phyloP scores from a whole-genome alignment of 2,797 vertebrate species.

The Lagorchestes hirsutus region DNA sequence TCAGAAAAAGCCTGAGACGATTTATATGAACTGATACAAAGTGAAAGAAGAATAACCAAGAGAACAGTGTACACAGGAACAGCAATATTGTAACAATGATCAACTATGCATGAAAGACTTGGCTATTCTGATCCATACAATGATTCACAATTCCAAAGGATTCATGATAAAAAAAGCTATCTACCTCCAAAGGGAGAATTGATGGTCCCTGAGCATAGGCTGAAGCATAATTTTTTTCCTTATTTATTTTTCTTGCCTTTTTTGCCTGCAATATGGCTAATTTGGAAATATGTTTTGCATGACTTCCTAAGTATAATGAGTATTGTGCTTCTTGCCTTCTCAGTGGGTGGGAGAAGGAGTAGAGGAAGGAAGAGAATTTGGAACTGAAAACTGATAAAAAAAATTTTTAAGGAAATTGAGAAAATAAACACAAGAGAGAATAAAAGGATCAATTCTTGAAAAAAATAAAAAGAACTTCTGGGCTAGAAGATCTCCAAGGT shows the following conservation, averaged over 20 bases:
- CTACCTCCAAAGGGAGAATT: not conserved
- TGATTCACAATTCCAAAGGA: not conserved
- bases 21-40: not conserved
- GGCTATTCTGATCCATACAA: not conserved
- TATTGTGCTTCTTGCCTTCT: not conserved
- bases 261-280: not conserved
- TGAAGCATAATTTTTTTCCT: not conserved
- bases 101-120: not conserved
- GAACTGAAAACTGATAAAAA: not conserved
- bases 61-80: not conserved
- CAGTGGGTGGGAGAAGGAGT: not conserved
- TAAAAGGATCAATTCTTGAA: not conserved
- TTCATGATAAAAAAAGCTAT: not conserved
- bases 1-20: not conserved
- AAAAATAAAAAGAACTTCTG: not conserved
- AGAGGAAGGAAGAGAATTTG: not conserved
- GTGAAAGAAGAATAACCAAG: not conserved
- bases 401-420: not conserved
- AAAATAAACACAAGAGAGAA: not conserved
- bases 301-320: not conserved
- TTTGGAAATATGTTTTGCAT: not conserved
- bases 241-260: not conserved
- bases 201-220: not conserved
- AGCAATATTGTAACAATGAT: not conserved
- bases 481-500: not conserved